Conservation (phyloP, 2,113 vertebrate species). For the Hydropotes inermis region DNA sequence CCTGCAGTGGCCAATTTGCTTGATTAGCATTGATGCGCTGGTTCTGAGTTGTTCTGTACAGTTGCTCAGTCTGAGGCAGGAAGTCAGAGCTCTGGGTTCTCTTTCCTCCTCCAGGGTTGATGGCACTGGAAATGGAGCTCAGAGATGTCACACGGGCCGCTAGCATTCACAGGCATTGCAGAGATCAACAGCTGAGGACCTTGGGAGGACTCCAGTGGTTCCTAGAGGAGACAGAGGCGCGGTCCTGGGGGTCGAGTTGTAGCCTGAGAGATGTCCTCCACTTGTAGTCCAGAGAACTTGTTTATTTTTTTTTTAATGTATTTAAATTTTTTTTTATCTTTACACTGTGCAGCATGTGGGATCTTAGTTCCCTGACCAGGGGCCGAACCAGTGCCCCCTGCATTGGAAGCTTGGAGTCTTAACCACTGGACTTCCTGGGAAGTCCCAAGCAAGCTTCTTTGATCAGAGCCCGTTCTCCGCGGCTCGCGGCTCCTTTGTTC, state of each 20-base stretch:
- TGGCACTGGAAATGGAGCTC: not conserved
- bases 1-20: not conserved
- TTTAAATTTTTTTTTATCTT: not conserved
- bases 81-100: not conserved
- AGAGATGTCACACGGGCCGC: not conserved
- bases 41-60: not conserved
- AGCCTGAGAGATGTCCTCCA: accelerated
- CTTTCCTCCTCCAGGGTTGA: not conserved
- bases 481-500: not conserved
- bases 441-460: not conserved
- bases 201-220: not conserved
- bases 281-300: not conserved
- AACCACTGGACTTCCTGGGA: not conserved
- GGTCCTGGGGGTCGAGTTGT: accelerated
- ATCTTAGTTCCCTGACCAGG: not conserved
- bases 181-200: not conserved
- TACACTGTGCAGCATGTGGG: not conserved
- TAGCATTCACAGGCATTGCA: not conserved
- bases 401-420: not conserved
- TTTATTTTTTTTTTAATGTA: not conserved
- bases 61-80: not conserved
- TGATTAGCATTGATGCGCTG: not conserved
- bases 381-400: not conserved
- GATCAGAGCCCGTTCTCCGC: accelerated
- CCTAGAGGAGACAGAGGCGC: not conserved